Base-by-base conservation (phyloP, 2,888 invertebrate species). In the Phortica okadai region DNA sequence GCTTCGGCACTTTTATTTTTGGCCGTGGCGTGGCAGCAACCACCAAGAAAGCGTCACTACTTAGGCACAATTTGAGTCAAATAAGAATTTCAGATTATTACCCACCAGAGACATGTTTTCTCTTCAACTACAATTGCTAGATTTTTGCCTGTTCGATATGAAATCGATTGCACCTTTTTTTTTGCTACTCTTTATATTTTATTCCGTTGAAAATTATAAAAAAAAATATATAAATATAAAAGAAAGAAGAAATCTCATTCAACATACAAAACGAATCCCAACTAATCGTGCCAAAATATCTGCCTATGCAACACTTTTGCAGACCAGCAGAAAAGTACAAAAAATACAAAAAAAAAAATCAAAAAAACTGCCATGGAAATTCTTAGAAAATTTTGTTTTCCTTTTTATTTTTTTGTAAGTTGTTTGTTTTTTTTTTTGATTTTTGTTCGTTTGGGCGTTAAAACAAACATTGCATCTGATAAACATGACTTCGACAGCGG, bases 61-160 rank as follows among this genome's bases (percentile, higher is more conserved):
- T 90, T 90, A 90, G 90, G 83, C 88, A 85, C 89, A 89, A 90
- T 90, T 90, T 89, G 87, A 83, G 80, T 86, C 81, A 84, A 84
- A 84, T 83, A 80, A 80, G 79, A 79, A 80, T 78, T 82, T 82
- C 78, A 33, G 81, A 81, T 85, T 88, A 89, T 86, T 87, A 86
- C 84, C 89, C 90, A 88, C 90, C 82, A 83, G 90, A 89, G 89
- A 90, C 89, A 56, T 75, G 45, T 77, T 75, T 64, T 75, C 69
- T 2, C 33, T 5, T 33, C 33, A 33, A 33, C 33, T 33, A 33
- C 33, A 33, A 33, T 33, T 33, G 33, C 54, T n/a, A 33, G 33
- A 54, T 10, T n/a, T n/a, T 64, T 64, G 41, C 33, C 33, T 64
- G 11, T 21, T 50, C 21, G 54, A 56, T 72, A 72, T 56, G 41